Percentiles rank a stretch among this genome's conserved stretches.
These are phyloP conservation scores for Dascillus cervinus DNA, from an alignment of 2,888 invertebrate genomes.

Conservation along the genomic window DNA sequence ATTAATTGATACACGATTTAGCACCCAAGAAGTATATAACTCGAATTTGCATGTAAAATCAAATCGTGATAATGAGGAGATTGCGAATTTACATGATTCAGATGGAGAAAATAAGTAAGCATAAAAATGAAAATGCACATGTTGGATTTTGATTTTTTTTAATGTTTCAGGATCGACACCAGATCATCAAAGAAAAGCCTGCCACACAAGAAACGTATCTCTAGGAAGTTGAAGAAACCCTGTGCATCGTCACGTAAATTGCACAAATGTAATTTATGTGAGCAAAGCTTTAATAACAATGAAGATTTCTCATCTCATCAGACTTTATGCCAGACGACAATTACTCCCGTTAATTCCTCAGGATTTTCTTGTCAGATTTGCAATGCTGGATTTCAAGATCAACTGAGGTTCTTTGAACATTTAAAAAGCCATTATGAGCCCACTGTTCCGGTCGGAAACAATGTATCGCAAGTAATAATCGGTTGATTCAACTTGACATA, in stretches of 20 bases:
- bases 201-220: conserved; percentile 82
- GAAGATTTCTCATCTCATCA: conserved; percentile 45
- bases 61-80: conserved; percentile 30
- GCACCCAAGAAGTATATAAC: conserved; percentile 3
- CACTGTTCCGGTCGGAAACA: conserved; percentile 15
- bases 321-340: conserved; percentile 40
- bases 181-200: conserved; percentile 55
- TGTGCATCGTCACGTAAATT: conserved; percentile 28
- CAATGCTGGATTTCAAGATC: conserved; percentile 64
- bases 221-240: conserved; percentile 63
- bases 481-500: neutral
- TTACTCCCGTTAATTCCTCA: conserved; percentile 41
- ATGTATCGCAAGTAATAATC: neutral
- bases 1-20: conserved; percentile 6
- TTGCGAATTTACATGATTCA: conserved; percentile 26
- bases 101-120: conserved; percentile 30
- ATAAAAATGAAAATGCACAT: neutral
- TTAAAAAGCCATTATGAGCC: conserved; percentile 77
- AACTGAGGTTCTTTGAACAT: conserved; percentile 79
- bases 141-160: neutral
- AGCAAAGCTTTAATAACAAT: conserved; percentile 40
- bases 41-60: conserved; percentile 16
- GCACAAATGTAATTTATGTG: conserved; percentile 43
- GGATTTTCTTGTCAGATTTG: conserved; percentile 71
- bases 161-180: conserved; percentile 29